Base-by-base conservation (phyloP, 2,113 vertebrate species). In the Scolopax mira region DNA sequence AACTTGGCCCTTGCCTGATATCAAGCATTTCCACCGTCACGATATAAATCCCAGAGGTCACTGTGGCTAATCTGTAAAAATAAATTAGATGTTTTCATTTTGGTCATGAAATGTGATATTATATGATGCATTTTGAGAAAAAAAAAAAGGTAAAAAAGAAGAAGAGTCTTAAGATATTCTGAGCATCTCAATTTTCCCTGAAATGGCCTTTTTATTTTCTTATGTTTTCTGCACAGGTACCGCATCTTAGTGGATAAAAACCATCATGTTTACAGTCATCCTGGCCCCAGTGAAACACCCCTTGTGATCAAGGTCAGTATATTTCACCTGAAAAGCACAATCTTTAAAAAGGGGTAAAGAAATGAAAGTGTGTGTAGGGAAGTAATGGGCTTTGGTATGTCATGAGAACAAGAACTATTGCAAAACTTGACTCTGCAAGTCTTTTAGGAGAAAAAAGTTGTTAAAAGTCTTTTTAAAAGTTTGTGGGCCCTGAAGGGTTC, bases 31-130 rank as follows among this genome's bases (percentile, higher is more conserved):
- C 78, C 83, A 96, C 75, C 1, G 1, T n/a, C 70, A 24, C 18
- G 48, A 85, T 51, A 37, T 92, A 91, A 95, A 95, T 94, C 90
- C 88, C 7, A 7, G 91, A 89, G 85, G 87, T 85, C 92, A 70
- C 44, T 48, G 39, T 72, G 85, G 72, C 72, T 91, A 94, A 96
- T 96, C 87, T 90, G 75, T 60, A 78, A 94, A 97, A 97, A 95
- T 57, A 95, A 96, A 93, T 93, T 21, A 65, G 49, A 79, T 94
- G 54, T 93, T 92, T 92, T 94, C 17, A 90, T 91, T 90, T 92
- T 49, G 49, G 39, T 90, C 79, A 24, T 5, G 71, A 79, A 93
- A 94, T 69, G 65, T 70, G 87, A 44, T 83, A 87, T 85, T 87
- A 39, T 44, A 71, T 49, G 51, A 88, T 83, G 55, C 48, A 69